phyloP scores from a whole-genome alignment of 2,113 vertebrate genomes.

The Osmerus eperlanus region DNA sequence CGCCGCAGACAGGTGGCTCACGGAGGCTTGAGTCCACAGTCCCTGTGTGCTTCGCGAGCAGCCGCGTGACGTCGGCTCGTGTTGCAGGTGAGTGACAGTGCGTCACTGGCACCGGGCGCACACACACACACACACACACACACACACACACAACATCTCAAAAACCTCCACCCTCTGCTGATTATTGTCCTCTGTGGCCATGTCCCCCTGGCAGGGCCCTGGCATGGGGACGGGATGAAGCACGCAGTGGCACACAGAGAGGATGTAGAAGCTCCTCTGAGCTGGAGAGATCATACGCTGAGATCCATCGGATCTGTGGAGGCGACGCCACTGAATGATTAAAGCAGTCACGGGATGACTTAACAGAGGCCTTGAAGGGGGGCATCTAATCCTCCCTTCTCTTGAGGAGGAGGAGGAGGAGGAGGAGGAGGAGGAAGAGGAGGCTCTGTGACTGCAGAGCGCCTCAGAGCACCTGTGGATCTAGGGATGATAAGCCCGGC shows the following conservation, averaged over 20 bases:
- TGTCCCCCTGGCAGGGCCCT: slow-evolving; percentile 23
- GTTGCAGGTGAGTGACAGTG: slow-evolving; percentile 58
- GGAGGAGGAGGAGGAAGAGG: slow-evolving; percentile 3
- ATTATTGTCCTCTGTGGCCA: slow-evolving; percentile 29
- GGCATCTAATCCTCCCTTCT: slow-evolving; percentile 64
- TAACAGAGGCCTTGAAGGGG: slow-evolving; percentile 61
- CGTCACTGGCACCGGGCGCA: slow-evolving; percentile 13
- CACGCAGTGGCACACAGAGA: slow-evolving; percentile 30
- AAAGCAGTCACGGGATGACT: slow-evolving; percentile 63
- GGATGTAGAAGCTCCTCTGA: slow-evolving; percentile 30
- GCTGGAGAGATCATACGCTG: slow-evolving; percentile 40
- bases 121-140: background rate
- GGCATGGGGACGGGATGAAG: slow-evolving; percentile 9
- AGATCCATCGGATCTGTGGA: slow-evolving; percentile 41
- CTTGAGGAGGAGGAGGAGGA: slow-evolving; percentile 38
- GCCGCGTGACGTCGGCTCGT: slow-evolving; percentile 46
- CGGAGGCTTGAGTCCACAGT: slow-evolving; percentile 29
- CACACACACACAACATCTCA: background rate
- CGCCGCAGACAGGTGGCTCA: slow-evolving; percentile 48
- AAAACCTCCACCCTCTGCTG: slow-evolving; percentile 8
- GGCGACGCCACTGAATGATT: slow-evolving; percentile 63
- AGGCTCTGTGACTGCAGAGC: slow-evolving; percentile 46
- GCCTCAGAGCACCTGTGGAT: slow-evolving; percentile 46
- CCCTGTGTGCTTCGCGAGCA: slow-evolving; percentile 48
- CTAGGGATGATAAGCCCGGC: slow-evolving; percentile 24